phyloP scores from a whole-genome alignment of 2,113 vertebrate species.

The Lophura nycthemera region DNA sequence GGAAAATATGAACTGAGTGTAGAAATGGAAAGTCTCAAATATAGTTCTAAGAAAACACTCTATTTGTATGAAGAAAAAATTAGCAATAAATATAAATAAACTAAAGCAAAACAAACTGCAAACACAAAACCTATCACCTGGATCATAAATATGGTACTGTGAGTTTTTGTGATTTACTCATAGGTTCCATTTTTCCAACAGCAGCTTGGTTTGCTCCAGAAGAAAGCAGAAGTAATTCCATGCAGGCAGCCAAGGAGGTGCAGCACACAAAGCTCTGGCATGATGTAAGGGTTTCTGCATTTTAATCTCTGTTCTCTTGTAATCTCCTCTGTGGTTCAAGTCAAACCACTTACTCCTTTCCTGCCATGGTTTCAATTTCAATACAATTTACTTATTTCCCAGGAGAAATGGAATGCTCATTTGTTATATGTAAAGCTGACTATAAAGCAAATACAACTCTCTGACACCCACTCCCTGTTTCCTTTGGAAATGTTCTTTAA shows the following conservation, averaged over 20 bases:
- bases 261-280: not conserved
- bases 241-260: slow-evolving; percentile 3
- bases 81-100: not conserved
- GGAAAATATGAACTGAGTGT: not conserved
- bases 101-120: not conserved
- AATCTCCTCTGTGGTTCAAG: slow-evolving; percentile 68
- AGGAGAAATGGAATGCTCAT: slow-evolving; percentile 61
- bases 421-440: slow-evolving; percentile 67
- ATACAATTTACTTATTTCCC: slow-evolving; percentile 71
- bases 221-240: slow-evolving; percentile 17
- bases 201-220: not conserved
- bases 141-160: not conserved
- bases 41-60: not conserved
- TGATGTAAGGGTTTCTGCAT: slow-evolving; percentile 62
- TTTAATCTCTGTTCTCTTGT: slow-evolving; percentile 64
- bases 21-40: not conserved
- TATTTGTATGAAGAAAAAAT: not conserved
- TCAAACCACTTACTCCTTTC: slow-evolving; percentile 70
- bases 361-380: slow-evolving; percentile 67
- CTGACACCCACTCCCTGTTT: slow-evolving; percentile 37
- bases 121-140: not conserved
- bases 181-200: not conserved
- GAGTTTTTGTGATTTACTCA: not conserved
- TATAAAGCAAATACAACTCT: slow-evolving; percentile 59
- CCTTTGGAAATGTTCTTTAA: slow-evolving; percentile 48